phyloP scores from a whole-genome alignment of 1,140 invertebrate genomes.

The Palaemon carinicauda region DNA sequence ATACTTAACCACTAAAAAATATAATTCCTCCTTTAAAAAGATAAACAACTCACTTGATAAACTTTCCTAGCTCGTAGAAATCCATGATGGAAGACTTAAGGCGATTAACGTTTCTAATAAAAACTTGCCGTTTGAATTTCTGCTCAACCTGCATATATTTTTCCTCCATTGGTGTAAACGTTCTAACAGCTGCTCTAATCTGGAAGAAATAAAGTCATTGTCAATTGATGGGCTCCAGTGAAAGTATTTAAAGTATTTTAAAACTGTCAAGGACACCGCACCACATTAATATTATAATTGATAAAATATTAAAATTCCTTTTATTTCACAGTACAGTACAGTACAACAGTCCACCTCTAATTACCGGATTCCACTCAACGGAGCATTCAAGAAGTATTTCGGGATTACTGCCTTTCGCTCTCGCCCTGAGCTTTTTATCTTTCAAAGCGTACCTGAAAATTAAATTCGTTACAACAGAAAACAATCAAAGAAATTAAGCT shows the following conservation, averaged over 20 bases:
- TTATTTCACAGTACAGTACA: no score
- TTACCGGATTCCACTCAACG: slow-evolving; percentile 90
- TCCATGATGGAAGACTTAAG: slow-evolving; percentile 88
- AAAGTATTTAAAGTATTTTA: neutral
- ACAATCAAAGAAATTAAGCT: neutral
- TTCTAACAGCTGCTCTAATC: slow-evolving; percentile 87
- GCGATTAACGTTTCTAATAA: slow-evolving; percentile 92
- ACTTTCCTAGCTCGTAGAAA: slow-evolving; percentile 88
- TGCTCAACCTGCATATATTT: slow-evolving; percentile 94
- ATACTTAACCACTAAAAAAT: no score
- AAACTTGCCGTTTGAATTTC: slow-evolving; percentile 94
- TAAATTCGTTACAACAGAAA: neutral
- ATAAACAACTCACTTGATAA: slow-evolving; percentile 82
- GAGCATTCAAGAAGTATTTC: slow-evolving; percentile 93
- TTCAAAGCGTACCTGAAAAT: slow-evolving; percentile 87
- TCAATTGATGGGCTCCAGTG: neutral
- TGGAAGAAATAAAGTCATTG: slow-evolving; percentile 62
- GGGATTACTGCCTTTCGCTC: slow-evolving; percentile 88
- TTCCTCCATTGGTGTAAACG: slow-evolving; percentile 93
- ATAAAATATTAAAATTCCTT: no score
- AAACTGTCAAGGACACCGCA: no score
- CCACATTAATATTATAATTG: no score
- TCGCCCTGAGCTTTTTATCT: slow-evolving; percentile 88
- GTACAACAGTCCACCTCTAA: slow-evolving; percentile 57
- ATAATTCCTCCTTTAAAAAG: neutral